A percentile compares a stretch with the other conserved stretches of the same genome.
Evolutionary conservation across 2,797 vertebrate species (phyloP).

Genomic region (Neostethus bicornis): DNA sequence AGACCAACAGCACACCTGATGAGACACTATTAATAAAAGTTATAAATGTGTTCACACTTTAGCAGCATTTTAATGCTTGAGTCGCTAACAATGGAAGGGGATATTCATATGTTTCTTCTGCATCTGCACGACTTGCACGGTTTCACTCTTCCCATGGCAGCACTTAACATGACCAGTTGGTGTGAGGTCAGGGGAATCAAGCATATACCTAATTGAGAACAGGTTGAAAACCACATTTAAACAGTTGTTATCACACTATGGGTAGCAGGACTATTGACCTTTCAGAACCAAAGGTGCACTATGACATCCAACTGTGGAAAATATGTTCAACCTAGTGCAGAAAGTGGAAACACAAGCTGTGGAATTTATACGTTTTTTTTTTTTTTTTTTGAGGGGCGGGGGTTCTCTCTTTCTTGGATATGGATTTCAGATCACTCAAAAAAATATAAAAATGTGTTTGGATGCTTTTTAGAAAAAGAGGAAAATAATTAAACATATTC

Average conservation of each 20-base stretch:
- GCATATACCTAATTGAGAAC: constrained; percentile 40
- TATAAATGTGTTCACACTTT: background rate
- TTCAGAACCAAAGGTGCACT: constrained; percentile 12
- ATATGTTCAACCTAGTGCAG: constrained; percentile 6
- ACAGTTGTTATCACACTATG: constrained; percentile 33
- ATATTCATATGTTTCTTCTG: constrained; percentile 11
- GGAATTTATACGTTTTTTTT: background rate
- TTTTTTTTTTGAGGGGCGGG: too few relatives aligned
- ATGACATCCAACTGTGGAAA: constrained; percentile 14
- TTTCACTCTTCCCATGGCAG: constrained; percentile 19
- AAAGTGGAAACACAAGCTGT: background rate
- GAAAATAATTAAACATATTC: background rate
- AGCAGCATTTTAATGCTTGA: background rate
- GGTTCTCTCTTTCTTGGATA: too few relatives aligned
- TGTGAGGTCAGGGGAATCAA: constrained; percentile 39
- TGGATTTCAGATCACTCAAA: background rate
- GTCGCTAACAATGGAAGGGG: constrained; percentile 2
- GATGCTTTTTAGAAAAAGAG: too few relatives aligned
- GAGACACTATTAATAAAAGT: background rate
- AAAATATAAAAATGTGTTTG: too few relatives aligned
- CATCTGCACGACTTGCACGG: constrained; percentile 10
- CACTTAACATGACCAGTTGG: constrained; percentile 23
- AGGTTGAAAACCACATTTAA: constrained; percentile 38
- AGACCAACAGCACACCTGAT: background rate
- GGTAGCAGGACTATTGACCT: constrained; percentile 25